Base-by-base conservation (phyloP, 37 sponge, comb jelly and placozoan species). In the Halichondria panicea region DNA sequence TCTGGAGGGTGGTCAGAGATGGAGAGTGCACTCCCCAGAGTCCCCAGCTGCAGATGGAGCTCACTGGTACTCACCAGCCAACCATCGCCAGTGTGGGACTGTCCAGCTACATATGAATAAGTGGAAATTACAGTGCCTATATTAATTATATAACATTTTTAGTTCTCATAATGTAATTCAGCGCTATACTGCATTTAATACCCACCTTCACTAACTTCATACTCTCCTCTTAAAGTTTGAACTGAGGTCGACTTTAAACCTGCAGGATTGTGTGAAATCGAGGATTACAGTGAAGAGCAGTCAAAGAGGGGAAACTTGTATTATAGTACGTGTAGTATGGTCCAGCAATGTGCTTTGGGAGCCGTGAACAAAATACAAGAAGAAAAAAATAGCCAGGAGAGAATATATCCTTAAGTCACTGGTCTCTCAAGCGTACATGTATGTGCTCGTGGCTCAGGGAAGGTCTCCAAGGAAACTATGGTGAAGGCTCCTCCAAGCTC, bases 1-100 rank as follows among this genome's bases (percentile, higher is more conserved):
- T n/a, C n/a, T n/a, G n/a, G n/a, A n/a, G n/a, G n/a, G n/a, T n/a
- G n/a, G n/a, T n/a, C n/a, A n/a, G n/a, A n/a, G n/a, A n/a, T n/a
- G n/a, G n/a, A n/a, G n/a, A n/a, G n/a, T n/a, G n/a, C 40, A 21
- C 24, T 15, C 52, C 52, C 52, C 11, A 15, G 52, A 18, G 52
- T 11, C 13, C 21, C 36, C 22, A 71, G 55, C 7, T 31, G 54
- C 1, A 71, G 68, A 1, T 67, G 68, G 4, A 67, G 68, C 44
- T 67, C 68, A 67, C 68, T 67, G 19, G 44, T 42, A 21, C 68
- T 44, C 2, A 40, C 44, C 24, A 67, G 28, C 68, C 68, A 67
- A 2, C 68, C 68, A 11, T 42, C 68, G 42, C 42, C 68, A 2
- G 21, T 11, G 19, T 22, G 24, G 28, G 21, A 21, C 68, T 67